These are phyloP conservation scores for Steinernema khuongi DNA, from an alignment of 1,140 invertebrate species.

Conservation along the genomic window DNA sequence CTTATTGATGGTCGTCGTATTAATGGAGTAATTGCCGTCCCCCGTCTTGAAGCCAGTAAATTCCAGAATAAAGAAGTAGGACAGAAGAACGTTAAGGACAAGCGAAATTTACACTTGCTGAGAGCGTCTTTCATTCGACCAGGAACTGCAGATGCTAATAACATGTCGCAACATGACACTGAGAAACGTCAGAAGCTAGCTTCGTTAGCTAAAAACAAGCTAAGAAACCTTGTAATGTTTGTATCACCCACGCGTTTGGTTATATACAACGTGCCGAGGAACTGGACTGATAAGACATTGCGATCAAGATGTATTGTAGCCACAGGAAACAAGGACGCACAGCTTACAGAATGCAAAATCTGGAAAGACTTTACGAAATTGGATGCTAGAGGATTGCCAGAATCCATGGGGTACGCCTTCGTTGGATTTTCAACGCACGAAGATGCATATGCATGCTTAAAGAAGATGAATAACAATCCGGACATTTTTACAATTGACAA, in stretches of 20 bases:
- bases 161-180: conserved; percentile 47
- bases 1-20: conserved; percentile 38
- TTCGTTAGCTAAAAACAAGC: conserved; percentile 39
- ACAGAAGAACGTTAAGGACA: conserved; percentile 45
- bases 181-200: conserved; percentile 33
- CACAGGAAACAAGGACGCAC: neutral
- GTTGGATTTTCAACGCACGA: neutral
- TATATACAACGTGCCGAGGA: conserved; percentile 6
- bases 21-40: conserved; percentile 41
- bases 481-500: neutral
- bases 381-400: neutral
- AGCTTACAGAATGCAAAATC: neutral
- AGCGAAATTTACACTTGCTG: conserved; percentile 43
- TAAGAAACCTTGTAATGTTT: conserved; percentile 50
- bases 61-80: conserved; percentile 28
- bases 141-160: conserved; percentile 44
- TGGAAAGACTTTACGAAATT: neutral
- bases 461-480: conserved; percentile 2
- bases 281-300: neutral
- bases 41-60: conserved; percentile 31
- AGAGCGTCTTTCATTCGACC: conserved; percentile 43
- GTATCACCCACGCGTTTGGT: conserved; percentile 42
- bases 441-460: neutral
- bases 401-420: neutral
- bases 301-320: neutral